Conservation (phyloP, 1,140 invertebrate genomes). For the Trichonephila clavata region DNA sequence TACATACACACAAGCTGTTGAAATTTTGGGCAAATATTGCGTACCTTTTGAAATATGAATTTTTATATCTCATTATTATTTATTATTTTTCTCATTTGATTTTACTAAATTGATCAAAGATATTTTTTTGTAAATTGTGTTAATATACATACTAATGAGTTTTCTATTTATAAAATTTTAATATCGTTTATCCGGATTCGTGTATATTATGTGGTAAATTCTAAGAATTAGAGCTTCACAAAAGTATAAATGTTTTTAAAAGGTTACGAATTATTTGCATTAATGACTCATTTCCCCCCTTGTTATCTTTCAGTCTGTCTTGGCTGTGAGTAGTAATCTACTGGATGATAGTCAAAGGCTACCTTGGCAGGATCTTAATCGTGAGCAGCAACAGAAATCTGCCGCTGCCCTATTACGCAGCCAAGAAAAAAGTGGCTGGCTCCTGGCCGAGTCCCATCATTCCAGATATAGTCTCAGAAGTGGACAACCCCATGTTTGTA, state of each 20-base stretch:
- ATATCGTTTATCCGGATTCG: background rate
- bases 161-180: too few relatives aligned
- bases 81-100: too few relatives aligned
- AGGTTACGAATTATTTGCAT: background rate
- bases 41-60: too few relatives aligned
- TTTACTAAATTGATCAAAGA: too few relatives aligned
- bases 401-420: slow-evolving; percentile 92
- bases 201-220: background rate
- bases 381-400: slow-evolving; percentile 87
- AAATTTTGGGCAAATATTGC: too few relatives aligned
- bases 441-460: slow-evolving; percentile 90
- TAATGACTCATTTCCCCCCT: too few relatives aligned
- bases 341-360: slow-evolving; percentile 91
- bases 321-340: slow-evolving; percentile 93
- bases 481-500: slow-evolving; percentile 91
- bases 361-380: slow-evolving; percentile 91
- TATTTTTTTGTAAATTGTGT: too few relatives aligned
- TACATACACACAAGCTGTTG: too few relatives aligned
- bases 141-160: too few relatives aligned
- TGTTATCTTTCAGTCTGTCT: slow-evolving; percentile 85
- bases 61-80: too few relatives aligned
- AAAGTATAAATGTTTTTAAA: too few relatives aligned
- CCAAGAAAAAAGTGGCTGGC: slow-evolving; percentile 94
- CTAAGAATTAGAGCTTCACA: background rate
- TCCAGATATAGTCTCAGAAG: slow-evolving; percentile 91